A percentile compares a stretch with the other conserved stretches of the same genome.
phyloP scores from a whole-genome alignment of 64 coral and sea anemone species.

The Montipora cactus region DNA sequence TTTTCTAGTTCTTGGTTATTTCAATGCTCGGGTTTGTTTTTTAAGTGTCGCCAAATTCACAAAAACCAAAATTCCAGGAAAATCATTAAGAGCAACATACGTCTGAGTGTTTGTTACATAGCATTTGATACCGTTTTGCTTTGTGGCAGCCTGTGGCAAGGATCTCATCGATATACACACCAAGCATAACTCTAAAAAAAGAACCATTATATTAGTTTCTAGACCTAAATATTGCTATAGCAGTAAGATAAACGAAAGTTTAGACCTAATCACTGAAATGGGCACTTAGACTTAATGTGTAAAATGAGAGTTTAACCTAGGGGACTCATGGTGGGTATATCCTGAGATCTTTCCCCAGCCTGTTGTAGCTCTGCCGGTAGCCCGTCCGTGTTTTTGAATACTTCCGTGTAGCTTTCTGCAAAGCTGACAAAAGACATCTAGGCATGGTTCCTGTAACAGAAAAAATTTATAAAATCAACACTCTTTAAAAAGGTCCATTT shows the following conservation, averaged over 20 bases:
- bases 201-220: too few species aligned
- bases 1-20: background rate
- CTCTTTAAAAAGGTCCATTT: background rate
- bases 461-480: background rate
- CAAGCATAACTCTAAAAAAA: too few species aligned
- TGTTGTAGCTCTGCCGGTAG: background rate
- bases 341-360: too few species aligned
- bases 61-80: background rate
- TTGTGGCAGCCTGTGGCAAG: background rate
- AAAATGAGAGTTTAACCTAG: too few species aligned
- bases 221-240: too few species aligned
- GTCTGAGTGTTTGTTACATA: background rate
- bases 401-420: slow-evolving; percentile 21
- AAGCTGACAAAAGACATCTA: slow-evolving; percentile 19
- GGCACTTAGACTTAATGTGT: too few species aligned
- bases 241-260: too few species aligned
- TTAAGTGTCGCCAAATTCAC: background rate
- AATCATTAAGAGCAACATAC: background rate
- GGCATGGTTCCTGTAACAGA: slow-evolving; percentile 19
- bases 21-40: background rate
- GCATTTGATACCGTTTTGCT: slow-evolving; percentile 9
- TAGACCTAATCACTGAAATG: too few species aligned
- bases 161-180: too few species aligned
- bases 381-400: background rate
- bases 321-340: too few species aligned